Evolutionary conservation across 2,797 vertebrate species (phyloP).

Genomic region (Paedocypris micromegethes): DNA sequence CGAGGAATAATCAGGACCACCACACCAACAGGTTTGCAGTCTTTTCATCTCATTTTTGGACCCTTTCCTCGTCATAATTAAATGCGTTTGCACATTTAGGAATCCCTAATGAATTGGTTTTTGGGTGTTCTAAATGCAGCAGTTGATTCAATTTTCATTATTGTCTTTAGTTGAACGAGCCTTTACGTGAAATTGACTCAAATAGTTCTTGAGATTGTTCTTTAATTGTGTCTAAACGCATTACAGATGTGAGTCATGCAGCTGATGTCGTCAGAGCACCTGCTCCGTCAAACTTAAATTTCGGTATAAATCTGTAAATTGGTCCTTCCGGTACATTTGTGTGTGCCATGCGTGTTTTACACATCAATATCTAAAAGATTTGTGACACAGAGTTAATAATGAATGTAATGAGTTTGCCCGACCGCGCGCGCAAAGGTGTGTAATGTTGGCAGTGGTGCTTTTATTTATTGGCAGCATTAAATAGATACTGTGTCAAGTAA

Average conservation of each 20-base stretch:
- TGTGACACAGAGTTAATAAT: neutral
- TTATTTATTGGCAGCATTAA: slow-evolving; percentile 6
- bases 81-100: neutral
- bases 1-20: slow-evolving; percentile 55
- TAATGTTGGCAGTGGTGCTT: neutral
- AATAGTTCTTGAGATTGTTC: no score
- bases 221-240: no score
- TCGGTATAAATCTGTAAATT: no score
- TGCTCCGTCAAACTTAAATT: no score
- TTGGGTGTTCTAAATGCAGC: no score
- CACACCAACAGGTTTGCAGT: slow-evolving; percentile 69
- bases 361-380: neutral
- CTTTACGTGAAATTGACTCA: no score
- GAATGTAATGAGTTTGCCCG: slow-evolving; percentile 3
- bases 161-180: no score
- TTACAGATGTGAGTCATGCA: no score
- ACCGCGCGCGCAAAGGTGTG: neutral
- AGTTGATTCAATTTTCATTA: no score
- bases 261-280: no score
- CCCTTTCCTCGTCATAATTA: neutral
- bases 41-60: neutral
- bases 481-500: slow-evolving; percentile 3
- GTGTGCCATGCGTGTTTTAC: neutral
- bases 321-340: no score
- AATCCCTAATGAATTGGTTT: no score